These are phyloP conservation scores for Agrotis puta DNA, from an alignment of 2,888 invertebrate genomes.

Conservation along the genomic window DNA sequence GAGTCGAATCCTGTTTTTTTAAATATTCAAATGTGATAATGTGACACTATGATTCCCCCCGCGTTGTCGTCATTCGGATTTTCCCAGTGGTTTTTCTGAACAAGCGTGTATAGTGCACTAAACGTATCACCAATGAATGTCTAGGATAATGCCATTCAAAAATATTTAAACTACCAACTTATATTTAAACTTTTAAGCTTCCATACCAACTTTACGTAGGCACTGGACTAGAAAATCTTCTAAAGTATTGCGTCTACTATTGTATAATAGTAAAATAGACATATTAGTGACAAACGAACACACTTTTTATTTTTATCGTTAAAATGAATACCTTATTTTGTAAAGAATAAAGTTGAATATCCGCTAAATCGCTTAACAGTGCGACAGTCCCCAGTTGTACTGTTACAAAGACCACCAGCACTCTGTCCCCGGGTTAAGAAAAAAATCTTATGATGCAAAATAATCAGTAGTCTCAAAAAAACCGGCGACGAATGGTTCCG, in stretches of 20 bases:
- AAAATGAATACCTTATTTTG: constrained; percentile 8
- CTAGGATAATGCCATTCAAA: constrained; percentile 1
- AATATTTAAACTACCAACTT: constrained; percentile 7
- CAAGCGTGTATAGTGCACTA: too few species aligned
- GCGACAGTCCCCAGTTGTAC: constrained; percentile 51
- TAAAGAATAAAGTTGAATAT: background rate
- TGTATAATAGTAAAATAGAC: constrained; percentile 26
- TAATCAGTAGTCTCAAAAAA: background rate
- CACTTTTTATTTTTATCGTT: constrained; percentile 12
- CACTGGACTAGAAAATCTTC: constrained; percentile 49
- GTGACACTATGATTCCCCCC: too few species aligned
- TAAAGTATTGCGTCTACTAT: constrained; percentile 52
- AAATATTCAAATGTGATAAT: too few species aligned
- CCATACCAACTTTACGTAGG: constrained; percentile 16
- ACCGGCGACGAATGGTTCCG: too few species aligned
- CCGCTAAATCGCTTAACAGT: background rate
- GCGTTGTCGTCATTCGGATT: background rate
- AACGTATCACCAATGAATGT: too few species aligned
- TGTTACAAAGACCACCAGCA: constrained; percentile 60
- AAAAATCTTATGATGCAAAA: constrained; percentile 19
- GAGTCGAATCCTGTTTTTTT: too few species aligned
- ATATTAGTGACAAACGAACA: constrained; percentile 47
- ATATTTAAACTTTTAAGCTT: constrained; percentile 22
- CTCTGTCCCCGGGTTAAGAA: constrained; percentile 7
- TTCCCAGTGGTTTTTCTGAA: background rate